phyloP scores from a whole-genome alignment of 2,797 vertebrate genomes.

The Characodon lateralis region DNA sequence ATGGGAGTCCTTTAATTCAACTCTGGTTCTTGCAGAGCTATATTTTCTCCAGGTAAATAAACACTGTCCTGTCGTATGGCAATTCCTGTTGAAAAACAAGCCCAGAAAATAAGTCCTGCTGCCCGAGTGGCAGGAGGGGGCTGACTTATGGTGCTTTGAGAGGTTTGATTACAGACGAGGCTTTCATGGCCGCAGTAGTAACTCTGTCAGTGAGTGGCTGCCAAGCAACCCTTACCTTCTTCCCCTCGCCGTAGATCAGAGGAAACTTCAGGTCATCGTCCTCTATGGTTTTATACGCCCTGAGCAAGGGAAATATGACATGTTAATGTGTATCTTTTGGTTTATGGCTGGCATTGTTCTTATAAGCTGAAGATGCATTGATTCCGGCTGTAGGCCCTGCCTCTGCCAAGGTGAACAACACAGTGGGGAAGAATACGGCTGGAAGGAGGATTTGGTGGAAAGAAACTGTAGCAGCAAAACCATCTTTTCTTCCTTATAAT shows the following conservation, averaged over 20 bases:
- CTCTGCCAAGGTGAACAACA: slow-evolving; percentile 38
- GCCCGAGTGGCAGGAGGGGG: slow-evolving; percentile 8
- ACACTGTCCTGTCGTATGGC: slow-evolving; percentile 6
- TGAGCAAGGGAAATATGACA: slow-evolving; percentile 72
- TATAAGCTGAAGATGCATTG: slow-evolving; percentile 35
- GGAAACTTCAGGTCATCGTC: slow-evolving; percentile 99
- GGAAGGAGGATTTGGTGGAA: neutral
- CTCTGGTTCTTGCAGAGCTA: neutral
- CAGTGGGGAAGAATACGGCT: slow-evolving; percentile 18
- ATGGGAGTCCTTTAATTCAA: neutral
- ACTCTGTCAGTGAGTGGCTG: slow-evolving; percentile 39
- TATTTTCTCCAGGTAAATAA: neutral
- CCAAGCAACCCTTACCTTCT: slow-evolving; percentile 86
- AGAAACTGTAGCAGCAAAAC: slow-evolving; percentile 14
- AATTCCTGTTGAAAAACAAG: slow-evolving; percentile 21
- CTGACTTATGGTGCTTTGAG: slow-evolving; percentile 46
- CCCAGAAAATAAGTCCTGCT: slow-evolving; percentile 30
- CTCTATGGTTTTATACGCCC: slow-evolving; percentile 98
- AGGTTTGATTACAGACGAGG: slow-evolving; percentile 57
- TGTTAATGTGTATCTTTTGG: slow-evolving; percentile 51
- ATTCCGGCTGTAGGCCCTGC: slow-evolving; percentile 18
- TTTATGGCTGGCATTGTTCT: slow-evolving; percentile 49
- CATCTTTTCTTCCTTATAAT: neutral
- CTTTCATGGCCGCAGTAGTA: slow-evolving; percentile 43
- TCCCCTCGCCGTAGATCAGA: slow-evolving; percentile 98